Percentiles rank a stretch among this genome's conserved stretches.
These are phyloP conservation scores for Unio pictorum DNA, from an alignment of 2,888 invertebrate genomes.

Conservation along the genomic window DNA sequence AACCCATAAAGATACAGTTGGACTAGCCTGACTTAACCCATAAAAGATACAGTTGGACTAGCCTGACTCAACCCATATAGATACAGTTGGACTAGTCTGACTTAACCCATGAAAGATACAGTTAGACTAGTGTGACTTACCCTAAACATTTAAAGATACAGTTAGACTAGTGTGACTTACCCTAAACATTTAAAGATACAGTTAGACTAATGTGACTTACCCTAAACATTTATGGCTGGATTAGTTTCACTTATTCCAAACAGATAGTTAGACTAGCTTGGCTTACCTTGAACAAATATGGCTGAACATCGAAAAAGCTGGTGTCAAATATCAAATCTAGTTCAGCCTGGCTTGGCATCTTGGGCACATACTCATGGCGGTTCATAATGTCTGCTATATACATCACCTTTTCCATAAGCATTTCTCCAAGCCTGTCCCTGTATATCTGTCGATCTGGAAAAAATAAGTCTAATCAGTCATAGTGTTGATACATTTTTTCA, in stretches of 20 bases:
- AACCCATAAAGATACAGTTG: conserved; percentile 94
- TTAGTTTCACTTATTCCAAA: background rate
- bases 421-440: conserved; percentile 79
- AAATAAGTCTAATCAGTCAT: conserved; percentile 1
- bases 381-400: conserved; percentile 97
- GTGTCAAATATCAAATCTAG: conserved; percentile 96
- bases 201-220: no score
- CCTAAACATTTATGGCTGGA: no score
- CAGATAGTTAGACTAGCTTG: background rate
- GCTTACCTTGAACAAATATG: conserved; percentile 93
- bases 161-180: no score
- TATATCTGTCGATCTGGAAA: conserved; percentile 84
- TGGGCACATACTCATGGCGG: conserved; percentile 94
- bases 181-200: no score
- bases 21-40: no score
- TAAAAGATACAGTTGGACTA: background rate
- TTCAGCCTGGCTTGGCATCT: conserved; percentile 93
- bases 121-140: no score
- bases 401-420: conserved; percentile 90
- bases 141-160: no score
- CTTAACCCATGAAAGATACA: no score
- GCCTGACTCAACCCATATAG: conserved; percentile 84
- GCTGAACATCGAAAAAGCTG: conserved; percentile 92
- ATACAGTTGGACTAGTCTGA: conserved; percentile 78
- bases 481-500: background rate